Percentiles rank a stretch among this genome's conserved stretches.
Conservation (phyloP, 1,140 invertebrate genomes). For the Nebria ingens region DNA sequence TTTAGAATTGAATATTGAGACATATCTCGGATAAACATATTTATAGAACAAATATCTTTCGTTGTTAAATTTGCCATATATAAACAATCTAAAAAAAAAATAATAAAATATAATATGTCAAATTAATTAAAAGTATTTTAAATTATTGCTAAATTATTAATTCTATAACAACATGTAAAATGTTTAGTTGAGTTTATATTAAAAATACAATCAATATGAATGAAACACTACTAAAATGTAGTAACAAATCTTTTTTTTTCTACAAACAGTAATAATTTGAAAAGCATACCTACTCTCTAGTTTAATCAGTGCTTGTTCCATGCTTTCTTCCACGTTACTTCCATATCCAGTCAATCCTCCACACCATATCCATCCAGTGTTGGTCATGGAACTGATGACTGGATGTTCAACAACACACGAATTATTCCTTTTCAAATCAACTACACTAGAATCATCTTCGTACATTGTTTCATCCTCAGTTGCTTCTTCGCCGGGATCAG, state of each 20-base stretch:
- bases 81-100: slow-evolving; percentile 41
- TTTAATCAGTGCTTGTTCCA: slow-evolving; percentile 56
- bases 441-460: slow-evolving; percentile 23
- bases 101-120: no score
- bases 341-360: slow-evolving; percentile 56
- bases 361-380: slow-evolving; percentile 71
- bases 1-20: slow-evolving; percentile 66
- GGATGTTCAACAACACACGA: slow-evolving; percentile 26
- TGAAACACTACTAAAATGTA: slow-evolving; percentile 11
- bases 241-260: no score
- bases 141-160: slow-evolving; percentile 10
- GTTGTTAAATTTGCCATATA: slow-evolving; percentile 47
- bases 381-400: slow-evolving; percentile 47
- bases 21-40: slow-evolving; percentile 76
- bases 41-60: slow-evolving; percentile 64
- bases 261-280: no score
- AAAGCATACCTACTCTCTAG: slow-evolving; percentile 66
- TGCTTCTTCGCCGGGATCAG: slow-evolving; percentile 43
- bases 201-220: slow-evolving; percentile 16
- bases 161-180: background rate
- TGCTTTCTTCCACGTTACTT: slow-evolving; percentile 43
- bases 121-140: no score
- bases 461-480: slow-evolving; percentile 36
- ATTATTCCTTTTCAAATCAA: slow-evolving; percentile 32
- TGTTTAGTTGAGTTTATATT: background rate